phyloP scores from a whole-genome alignment of 2,797 vertebrate genomes.

The Spinus olivaceus region DNA sequence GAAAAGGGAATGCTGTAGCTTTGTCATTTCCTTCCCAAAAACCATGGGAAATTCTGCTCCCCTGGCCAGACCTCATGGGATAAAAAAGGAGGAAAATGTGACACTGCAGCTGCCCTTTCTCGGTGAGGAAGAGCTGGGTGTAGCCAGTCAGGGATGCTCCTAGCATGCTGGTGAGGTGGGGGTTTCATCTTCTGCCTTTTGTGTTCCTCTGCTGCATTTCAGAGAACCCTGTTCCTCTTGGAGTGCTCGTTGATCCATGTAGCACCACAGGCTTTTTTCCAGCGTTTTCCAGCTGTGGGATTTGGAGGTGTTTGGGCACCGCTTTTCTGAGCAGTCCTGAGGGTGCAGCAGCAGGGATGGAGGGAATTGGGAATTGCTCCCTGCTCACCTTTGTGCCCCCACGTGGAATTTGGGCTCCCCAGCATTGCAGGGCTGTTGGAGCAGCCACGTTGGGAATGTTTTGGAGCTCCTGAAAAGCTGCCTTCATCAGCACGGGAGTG shows the following conservation, averaged over 20 bases:
- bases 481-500: not conserved
- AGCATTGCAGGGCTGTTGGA: not conserved
- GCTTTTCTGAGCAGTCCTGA: not conserved
- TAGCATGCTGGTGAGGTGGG: not conserved
- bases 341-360: not conserved
- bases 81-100: not conserved
- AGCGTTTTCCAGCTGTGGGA: not conserved
- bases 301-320: not conserved
- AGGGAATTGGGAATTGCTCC: not conserved
- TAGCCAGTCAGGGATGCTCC: not conserved
- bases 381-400: not conserved
- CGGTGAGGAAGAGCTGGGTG: not conserved
- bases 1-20: not conserved
- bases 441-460: not conserved
- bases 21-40: not conserved
- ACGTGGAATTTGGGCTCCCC: not conserved
- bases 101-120: not conserved
- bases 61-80: not conserved
- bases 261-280: not conserved
- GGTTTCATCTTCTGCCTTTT: not conserved
- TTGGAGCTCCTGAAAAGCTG: not conserved
- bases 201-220: not conserved
- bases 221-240: fast-evolving
- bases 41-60: not conserved
- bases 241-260: fast-evolving